phyloP scores from a whole-genome alignment of 1,140 invertebrate species.

The Drosophila paulistorum region DNA sequence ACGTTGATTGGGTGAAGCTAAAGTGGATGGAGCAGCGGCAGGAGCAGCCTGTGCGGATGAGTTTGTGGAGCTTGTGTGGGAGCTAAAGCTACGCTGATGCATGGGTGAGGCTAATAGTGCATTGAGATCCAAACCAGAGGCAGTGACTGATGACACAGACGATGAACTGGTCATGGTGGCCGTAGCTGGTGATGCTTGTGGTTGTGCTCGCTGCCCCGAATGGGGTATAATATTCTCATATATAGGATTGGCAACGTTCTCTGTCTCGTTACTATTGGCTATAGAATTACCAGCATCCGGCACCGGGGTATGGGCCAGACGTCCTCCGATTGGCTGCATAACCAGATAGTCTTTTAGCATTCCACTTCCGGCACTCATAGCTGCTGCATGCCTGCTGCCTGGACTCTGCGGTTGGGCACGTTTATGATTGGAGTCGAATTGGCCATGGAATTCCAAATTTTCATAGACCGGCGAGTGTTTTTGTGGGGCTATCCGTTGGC shows the following conservation, averaged over 20 bases:
- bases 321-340: conserved; percentile 63
- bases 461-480: conserved; percentile 89
- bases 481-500: conserved; percentile 68
- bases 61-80: conserved; percentile 28
- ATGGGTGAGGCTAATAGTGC: conserved; percentile 53
- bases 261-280: background rate
- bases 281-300: conserved; percentile 47
- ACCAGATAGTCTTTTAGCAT: conserved; percentile 64
- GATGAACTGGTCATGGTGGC: conserved; percentile 66
- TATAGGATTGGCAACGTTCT: conserved; percentile 83
- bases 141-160: conserved; percentile 14
- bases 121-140: conserved; percentile 49
- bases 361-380: conserved; percentile 14
- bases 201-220: conserved; percentile 79
- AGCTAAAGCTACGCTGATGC: conserved; percentile 66
- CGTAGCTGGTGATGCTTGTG: conserved; percentile 78
- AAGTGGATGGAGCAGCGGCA: conserved; percentile 23
- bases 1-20: conserved; percentile 39
- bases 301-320: conserved; percentile 77
- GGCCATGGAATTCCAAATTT: conserved; percentile 90
- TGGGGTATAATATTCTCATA: conserved; percentile 90
- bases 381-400: conserved; percentile 60
- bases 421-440: conserved; percentile 82
- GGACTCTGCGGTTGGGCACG: conserved; percentile 84
- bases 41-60: conserved; percentile 32